Evolutionary conservation across 37 sponge, comb jelly and placozoan genomes (phyloP).

Genomic region (Corticium candelabrum): DNA sequence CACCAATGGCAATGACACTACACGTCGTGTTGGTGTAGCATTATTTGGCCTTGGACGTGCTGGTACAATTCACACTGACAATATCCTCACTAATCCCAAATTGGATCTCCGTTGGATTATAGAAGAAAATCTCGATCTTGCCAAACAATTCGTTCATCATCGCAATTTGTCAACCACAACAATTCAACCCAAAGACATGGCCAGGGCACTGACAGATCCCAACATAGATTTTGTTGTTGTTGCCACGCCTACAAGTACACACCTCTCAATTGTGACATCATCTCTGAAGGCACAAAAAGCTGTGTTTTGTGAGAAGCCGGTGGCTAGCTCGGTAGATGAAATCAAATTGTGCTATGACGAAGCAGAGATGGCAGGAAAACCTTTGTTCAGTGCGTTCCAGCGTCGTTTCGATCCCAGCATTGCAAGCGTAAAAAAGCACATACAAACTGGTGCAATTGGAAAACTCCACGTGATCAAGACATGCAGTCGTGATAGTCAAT

Average conservation of each 20-base stretch:
- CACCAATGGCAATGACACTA: too few relatives aligned
- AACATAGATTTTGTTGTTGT: constrained; percentile 46
- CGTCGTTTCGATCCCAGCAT: constrained; percentile 68
- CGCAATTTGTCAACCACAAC: neutral
- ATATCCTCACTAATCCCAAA: constrained; percentile 24
- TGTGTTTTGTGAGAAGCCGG: constrained; percentile 82
- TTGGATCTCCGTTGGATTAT: constrained; percentile 42
- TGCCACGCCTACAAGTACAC: constrained; percentile 54
- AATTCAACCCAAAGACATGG: too few relatives aligned
- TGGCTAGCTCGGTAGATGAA: constrained; percentile 24
- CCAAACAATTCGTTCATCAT: neutral
- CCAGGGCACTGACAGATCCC: constrained; percentile 26
- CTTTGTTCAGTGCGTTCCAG: constrained; percentile 75
- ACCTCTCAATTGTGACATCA: constrained; percentile 39
- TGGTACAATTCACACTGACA: constrained; percentile 44
- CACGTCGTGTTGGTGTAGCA: constrained; percentile 33
- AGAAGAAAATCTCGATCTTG: constrained; percentile 20
- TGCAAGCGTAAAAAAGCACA: neutral
- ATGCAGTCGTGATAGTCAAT: constrained; percentile 52
- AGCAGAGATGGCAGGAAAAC: constrained; percentile 20
- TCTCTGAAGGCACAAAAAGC: constrained; percentile 45
- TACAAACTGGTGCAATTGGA: constrained; percentile 30
- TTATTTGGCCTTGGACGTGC: constrained; percentile 62
- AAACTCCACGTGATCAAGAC: constrained; percentile 51
- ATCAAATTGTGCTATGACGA: constrained; percentile 34